Evolutionary conservation across 2,113 vertebrate genomes (phyloP).

Genomic region (Proterorhinus semilunaris): DNA sequence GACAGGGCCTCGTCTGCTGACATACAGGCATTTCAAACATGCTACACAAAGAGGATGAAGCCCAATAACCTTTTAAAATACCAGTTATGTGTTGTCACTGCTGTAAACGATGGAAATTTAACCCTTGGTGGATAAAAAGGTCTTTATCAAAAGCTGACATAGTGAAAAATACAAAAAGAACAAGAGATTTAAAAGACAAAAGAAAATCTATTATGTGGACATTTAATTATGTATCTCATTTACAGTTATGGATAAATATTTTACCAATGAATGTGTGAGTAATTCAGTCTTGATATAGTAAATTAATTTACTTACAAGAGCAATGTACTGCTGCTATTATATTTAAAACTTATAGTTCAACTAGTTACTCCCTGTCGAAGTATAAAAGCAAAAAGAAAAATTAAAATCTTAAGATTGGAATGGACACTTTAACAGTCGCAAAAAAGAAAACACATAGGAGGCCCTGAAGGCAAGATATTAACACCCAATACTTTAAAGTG

Average conservation of each 20-base stretch:
- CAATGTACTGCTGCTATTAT: constrained; percentile 5
- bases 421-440: constrained; percentile 63
- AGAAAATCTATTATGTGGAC: constrained; percentile 20
- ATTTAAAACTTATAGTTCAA: constrained; percentile 14
- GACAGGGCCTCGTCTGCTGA: constrained; percentile 2
- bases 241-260: constrained; percentile 4
- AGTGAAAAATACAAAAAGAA: constrained; percentile 15
- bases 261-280: constrained; percentile 1
- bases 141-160: constrained; percentile 34
- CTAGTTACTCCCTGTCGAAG: constrained; percentile 18
- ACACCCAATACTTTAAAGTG: constrained; percentile 59
- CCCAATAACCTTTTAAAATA: not conserved
- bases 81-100: not conserved
- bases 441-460: constrained; percentile 49
- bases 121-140: constrained; percentile 8
- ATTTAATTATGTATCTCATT: not conserved
- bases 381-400: constrained; percentile 6
- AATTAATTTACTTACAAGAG: constrained; percentile 28
- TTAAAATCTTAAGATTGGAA: constrained; percentile 60
- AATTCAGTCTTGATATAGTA: constrained; percentile 32
- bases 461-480: constrained; percentile 39
- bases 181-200: constrained; percentile 20
- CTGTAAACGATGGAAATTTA: not conserved
- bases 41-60: constrained; percentile 9
- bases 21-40: constrained; percentile 5